A percentile compares a stretch with the other conserved stretches of the same genome.
These are phyloP conservation scores for Poeciliopsis turneri DNA, from an alignment of 2,797 vertebrate species.

Conservation along the genomic window DNA sequence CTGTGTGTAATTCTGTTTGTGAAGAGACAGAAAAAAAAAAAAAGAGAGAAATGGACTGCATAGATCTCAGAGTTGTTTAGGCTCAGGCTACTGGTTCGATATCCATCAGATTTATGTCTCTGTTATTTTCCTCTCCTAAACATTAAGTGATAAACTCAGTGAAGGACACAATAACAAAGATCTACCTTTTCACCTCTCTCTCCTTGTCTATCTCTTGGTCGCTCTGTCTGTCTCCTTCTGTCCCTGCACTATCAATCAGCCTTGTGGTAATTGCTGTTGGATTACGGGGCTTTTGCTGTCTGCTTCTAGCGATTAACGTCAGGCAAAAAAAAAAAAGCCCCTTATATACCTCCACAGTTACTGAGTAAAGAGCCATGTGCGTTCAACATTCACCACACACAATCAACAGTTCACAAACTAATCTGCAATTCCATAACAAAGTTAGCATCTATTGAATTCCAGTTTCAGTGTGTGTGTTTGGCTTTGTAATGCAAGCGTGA, in stretches of 20 bases:
- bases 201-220: slow-evolving; percentile 30
- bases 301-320: slow-evolving; percentile 62
- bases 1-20: slow-evolving; percentile 9
- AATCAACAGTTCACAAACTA: slow-evolving; percentile 24
- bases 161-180: slow-evolving; percentile 73
- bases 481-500: slow-evolving; percentile 3
- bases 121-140: slow-evolving; percentile 69
- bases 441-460: slow-evolving; percentile 8
- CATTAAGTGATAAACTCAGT: slow-evolving; percentile 66
- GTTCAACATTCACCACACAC: slow-evolving; percentile 7
- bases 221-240: slow-evolving; percentile 35
- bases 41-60: slow-evolving; percentile 10
- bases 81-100: slow-evolving; percentile 47
- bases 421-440: slow-evolving; percentile 29
- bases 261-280: slow-evolving; percentile 71
- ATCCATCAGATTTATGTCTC: slow-evolving; percentile 71
- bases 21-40: background rate
- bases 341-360: slow-evolving; percentile 43
- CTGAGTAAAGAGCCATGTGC: slow-evolving; percentile 27
- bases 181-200: slow-evolving; percentile 56
- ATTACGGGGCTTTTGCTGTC: slow-evolving; percentile 71
- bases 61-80: slow-evolving; percentile 59
- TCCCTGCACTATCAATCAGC: slow-evolving; percentile 62
- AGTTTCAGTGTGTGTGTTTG: slow-evolving; percentile 14
- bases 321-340: slow-evolving; percentile 60